Evolutionary conservation across 2,888 invertebrate genomes (phyloP), one percentile per base, ranked within the genome.

Genomic region (Pyrgus malvae): DNA sequence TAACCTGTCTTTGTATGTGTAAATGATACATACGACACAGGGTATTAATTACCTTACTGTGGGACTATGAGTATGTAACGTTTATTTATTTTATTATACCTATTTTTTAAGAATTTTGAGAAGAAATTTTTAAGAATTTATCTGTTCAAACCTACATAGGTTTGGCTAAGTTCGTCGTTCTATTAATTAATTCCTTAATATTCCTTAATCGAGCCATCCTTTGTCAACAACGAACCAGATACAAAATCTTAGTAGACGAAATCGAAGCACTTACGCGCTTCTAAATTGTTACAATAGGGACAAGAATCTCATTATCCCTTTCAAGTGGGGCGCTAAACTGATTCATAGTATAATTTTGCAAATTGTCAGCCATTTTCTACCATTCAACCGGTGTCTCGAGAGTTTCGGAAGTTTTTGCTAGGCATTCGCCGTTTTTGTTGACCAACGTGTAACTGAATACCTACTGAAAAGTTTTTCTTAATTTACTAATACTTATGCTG

Each of bases 241-340:
- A 42, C 25, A 23, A 2, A 25, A 27, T 27, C 16, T 25, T 25
- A 25, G 41, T 14, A 7, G 23, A 25, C 12, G 23, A 42, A 42
- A 41, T 23, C 41, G 41, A 41, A 41, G 23, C 41, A 41, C 16
- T 42, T 25, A 42, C 14, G 23, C 16, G 25, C 25, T 42, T 42
- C 25, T 42, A 42, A 42, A 42, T 27, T 42, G 41, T 42, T 25
- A 42, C 41, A 42, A 42, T 42, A 42, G 41, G 41, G 41, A 42
- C 42, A 42, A 42, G 42, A 25, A 27, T 27, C 42, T 42, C 42
- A 42, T 42, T 42, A 42, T 42, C 42, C 42, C 27, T 42, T 27
- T 42, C 16, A 42, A 42, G 42, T 14, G 25, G 27, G 25, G 42
- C 27, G 42, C 27, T 42, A 42, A 42, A 27, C 27, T 42, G 23